Conservation (phyloP, 2,797 vertebrate species). For the Melopsittacus undulatus region DNA sequence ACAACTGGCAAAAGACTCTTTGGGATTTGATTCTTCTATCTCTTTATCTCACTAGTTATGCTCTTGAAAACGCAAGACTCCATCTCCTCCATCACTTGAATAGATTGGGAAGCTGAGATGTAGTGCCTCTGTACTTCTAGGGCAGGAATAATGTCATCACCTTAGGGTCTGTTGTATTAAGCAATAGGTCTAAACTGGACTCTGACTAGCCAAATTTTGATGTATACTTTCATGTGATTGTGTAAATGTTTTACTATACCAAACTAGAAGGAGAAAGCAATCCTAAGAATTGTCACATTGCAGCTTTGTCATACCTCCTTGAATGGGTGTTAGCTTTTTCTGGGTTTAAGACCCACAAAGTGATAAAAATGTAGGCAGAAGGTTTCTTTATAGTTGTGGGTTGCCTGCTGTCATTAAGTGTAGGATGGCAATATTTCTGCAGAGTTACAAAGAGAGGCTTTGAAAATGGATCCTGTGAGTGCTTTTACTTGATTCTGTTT, state of each 20-base stretch:
- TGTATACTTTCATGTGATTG: background rate
- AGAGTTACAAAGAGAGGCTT: background rate
- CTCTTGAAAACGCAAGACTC: background rate
- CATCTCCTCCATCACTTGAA: background rate
- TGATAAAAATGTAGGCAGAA: background rate
- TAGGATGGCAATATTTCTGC: background rate
- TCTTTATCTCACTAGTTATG: background rate
- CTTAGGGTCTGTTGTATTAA: background rate
- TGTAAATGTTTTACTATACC: background rate
- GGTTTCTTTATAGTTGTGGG: background rate
- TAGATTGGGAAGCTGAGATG: background rate
- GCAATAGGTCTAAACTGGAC: background rate
- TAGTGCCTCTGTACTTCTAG: background rate
- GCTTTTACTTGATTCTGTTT: constrained; percentile 7
- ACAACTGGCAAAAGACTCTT: background rate
- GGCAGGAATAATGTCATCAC: background rate
- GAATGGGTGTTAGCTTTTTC: background rate
- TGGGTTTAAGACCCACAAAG: background rate
- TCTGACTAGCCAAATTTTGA: background rate
- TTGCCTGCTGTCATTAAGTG: background rate
- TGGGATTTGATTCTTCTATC: background rate
- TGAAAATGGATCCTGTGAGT: background rate
- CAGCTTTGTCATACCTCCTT: background rate
- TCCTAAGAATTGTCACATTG: background rate
- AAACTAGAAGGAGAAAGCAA: background rate